These are phyloP conservation scores for Odocoileus virginianus DNA, from an alignment of 2,113 vertebrate species.

Conservation along the genomic window DNA sequence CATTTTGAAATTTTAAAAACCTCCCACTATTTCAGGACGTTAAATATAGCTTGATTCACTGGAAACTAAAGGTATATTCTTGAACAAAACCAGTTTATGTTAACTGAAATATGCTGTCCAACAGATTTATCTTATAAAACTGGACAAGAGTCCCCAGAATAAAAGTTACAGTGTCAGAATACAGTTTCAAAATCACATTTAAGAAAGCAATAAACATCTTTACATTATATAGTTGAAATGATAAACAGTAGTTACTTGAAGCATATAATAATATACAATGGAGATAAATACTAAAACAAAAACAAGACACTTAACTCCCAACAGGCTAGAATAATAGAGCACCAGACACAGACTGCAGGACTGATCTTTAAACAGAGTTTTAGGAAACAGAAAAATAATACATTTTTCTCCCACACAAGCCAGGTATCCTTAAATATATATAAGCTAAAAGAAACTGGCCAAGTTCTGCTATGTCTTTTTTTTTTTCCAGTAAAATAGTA, in stretches of 20 bases:
- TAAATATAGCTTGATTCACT: not conserved
- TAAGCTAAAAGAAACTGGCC: not conserved
- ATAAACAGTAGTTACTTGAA: not conserved
- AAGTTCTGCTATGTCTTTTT: not conserved
- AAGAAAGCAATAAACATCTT: constrained; percentile 3
- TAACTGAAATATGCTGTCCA: not conserved
- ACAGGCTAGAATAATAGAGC: not conserved
- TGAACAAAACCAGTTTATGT: not conserved
- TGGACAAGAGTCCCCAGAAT: not conserved
- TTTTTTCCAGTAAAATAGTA: not conserved
- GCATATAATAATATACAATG: not conserved
- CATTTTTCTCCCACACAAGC: not conserved
- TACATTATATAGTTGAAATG: not conserved
- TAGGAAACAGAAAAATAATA: not conserved
- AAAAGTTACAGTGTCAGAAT: constrained; percentile 19
- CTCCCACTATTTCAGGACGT: not conserved
- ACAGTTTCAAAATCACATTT: constrained; percentile 36
- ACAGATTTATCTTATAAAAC: not conserved
- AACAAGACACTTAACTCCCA: constrained; percentile 18
- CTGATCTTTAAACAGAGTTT: not conserved
- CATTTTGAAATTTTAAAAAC: not conserved
- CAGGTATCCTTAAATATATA: not conserved
- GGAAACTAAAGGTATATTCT: not conserved
- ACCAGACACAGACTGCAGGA: not conserved
- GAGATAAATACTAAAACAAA: constrained; percentile 16